These are phyloP conservation scores for Anabas testudineus DNA, from an alignment of 2,797 vertebrate species.

Conservation along the genomic window DNA sequence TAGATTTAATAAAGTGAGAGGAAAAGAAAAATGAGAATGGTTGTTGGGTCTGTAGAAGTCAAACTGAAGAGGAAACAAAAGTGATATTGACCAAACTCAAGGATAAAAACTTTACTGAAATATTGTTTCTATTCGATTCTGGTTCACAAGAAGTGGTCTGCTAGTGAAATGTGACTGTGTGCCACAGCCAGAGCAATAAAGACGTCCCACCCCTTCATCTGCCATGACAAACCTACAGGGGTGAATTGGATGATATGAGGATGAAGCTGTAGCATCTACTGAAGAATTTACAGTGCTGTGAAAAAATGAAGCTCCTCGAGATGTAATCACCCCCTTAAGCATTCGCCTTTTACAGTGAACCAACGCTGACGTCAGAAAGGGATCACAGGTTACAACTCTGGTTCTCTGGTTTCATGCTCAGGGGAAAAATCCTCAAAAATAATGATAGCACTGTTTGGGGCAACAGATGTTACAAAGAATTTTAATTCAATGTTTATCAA, in stretches of 20 bases:
- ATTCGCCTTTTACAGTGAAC: constrained; percentile 26
- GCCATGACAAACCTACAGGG: constrained; percentile 5
- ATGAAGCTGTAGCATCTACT: constrained; percentile 13
- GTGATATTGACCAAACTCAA: background rate
- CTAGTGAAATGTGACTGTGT: background rate
- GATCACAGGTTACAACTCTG: constrained; percentile 65
- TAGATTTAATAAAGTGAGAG: background rate
- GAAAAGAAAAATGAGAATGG: background rate
- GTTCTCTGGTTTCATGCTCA: constrained; percentile 44
- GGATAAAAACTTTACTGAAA: background rate
- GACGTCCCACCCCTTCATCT: background rate
- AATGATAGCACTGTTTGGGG: constrained; percentile 41
- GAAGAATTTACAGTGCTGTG: constrained; percentile 21
- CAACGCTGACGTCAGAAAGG: constrained; percentile 59
- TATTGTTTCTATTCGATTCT: constrained; percentile 1
- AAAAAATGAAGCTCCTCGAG: constrained; percentile 45
- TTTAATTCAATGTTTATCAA: background rate
- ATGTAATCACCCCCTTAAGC: constrained; percentile 38
- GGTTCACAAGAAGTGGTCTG: constrained; percentile 2
- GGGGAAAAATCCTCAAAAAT: constrained; percentile 42
- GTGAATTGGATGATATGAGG: constrained; percentile 20
- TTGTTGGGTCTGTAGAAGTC: background rate
- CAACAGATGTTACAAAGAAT: background rate
- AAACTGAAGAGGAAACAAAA: background rate
- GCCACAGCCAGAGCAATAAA: background rate